Evolutionary conservation across 2,113 vertebrate species (phyloP).

Genomic region (Gasterosteus nipponicus): DNA sequence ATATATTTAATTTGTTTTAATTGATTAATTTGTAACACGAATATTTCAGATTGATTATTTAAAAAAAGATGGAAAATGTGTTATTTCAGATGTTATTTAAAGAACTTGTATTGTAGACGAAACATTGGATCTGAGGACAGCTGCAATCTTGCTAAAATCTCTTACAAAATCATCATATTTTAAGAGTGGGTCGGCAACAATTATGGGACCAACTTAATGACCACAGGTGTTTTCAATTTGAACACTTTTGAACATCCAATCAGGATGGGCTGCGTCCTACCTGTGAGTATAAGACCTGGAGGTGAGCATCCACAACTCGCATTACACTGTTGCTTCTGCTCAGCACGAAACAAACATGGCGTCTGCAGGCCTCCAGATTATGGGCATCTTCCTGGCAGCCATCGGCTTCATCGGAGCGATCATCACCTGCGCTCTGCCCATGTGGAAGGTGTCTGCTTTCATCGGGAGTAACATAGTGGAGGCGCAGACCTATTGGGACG

Average conservation of each 20-base stretch:
- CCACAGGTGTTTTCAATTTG: slow-evolving; percentile 56
- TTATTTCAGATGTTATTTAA: not conserved
- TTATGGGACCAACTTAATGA: not conserved
- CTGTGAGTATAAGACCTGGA: slow-evolving; percentile 48
- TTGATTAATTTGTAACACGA: not conserved
- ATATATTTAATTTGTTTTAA: too few relatives aligned
- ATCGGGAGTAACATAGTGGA: slow-evolving; percentile 85
- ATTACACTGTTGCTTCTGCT: fast-evolving
- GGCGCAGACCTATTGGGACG: slow-evolving; percentile 87
- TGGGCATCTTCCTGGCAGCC: slow-evolving; percentile 68
- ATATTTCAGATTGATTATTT: not conserved
- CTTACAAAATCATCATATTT: not conserved
- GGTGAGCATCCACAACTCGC: fast-evolving
- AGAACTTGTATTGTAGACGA: not conserved
- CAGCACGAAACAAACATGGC: slow-evolving; percentile 49
- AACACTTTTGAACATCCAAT: slow-evolving; percentile 54
- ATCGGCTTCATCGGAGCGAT: slow-evolving; percentile 83
- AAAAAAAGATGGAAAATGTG: not conserved
- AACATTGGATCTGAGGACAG: not conserved
- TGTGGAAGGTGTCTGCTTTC: slow-evolving; percentile 87
- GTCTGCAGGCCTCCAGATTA: slow-evolving; percentile 72
- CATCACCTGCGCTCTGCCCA: slow-evolving; percentile 84
- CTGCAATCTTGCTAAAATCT: not conserved
- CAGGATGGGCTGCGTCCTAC: not conserved
- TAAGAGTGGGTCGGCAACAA: not conserved